These are phyloP conservation scores for Troglohyphantes excavatus DNA, from an alignment of 2,888 invertebrate species.

Conservation along the genomic window DNA sequence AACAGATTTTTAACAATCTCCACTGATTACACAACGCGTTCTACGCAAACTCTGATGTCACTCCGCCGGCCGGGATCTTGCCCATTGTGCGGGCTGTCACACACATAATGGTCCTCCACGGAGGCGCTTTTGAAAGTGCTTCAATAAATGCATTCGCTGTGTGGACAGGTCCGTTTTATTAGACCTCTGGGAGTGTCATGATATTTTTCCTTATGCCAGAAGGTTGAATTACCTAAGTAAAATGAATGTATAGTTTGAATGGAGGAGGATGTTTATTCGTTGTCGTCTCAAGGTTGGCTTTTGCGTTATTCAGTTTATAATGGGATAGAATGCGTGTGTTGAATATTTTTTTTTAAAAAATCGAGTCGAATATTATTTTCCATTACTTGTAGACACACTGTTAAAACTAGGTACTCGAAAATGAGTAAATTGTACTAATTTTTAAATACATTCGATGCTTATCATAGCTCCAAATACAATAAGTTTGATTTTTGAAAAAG, in stretches of 20 bases:
- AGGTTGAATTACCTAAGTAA: neutral
- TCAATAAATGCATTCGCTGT: neutral
- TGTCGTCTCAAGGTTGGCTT: neutral
- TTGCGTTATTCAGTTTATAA: too few species aligned
- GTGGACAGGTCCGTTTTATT: neutral
- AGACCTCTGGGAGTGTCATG: neutral
- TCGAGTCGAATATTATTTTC: too few species aligned
- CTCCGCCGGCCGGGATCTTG: neutral
- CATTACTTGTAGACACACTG: too few species aligned
- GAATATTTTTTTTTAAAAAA: too few species aligned
- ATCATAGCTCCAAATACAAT: too few species aligned
- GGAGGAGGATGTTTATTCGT: neutral
- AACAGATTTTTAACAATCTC: too few species aligned
- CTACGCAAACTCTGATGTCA: conserved; percentile 9
- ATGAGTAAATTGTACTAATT: too few species aligned
- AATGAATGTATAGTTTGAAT: neutral
- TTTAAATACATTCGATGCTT: too few species aligned
- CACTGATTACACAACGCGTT: neutral
- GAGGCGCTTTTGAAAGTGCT: neutral
- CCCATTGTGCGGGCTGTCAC: neutral
- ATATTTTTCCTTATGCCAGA: neutral
- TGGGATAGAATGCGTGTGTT: too few species aligned
- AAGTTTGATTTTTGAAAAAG: too few species aligned
- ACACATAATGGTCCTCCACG: neutral
- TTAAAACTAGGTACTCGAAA: too few species aligned